phyloP scores from a whole-genome alignment of 2,113 vertebrate species.

The Chloebia gouldiae region DNA sequence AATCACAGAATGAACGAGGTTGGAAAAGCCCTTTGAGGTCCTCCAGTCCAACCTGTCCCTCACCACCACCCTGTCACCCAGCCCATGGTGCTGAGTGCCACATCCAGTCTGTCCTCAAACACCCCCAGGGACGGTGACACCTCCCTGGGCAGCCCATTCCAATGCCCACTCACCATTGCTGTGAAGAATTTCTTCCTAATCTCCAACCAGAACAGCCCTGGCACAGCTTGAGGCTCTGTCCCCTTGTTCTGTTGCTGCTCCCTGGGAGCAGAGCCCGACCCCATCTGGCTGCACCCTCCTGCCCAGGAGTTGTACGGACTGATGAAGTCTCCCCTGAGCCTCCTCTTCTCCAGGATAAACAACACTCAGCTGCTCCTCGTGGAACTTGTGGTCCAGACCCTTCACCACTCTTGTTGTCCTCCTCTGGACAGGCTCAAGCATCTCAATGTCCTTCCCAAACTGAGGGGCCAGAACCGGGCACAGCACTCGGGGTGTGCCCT shows the following conservation, averaged over 20 bases:
- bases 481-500: rapidly evolving
- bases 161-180: not conserved
- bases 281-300: not conserved
- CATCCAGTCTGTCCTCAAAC: not conserved
- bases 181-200: not conserved
- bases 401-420: not conserved
- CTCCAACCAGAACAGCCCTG: not conserved
- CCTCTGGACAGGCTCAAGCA: rapidly evolving
- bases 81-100: not conserved
- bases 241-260: rapidly evolving
- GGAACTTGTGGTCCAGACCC: not conserved
- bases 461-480: not conserved
- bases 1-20: no score
- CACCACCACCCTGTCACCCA: not conserved
- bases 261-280: not conserved
- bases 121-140: rapidly evolving
- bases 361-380: not conserved
- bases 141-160: not conserved
- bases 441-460: rapidly evolving
- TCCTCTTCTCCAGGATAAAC: not conserved
- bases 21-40: not conserved
- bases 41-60: not conserved
- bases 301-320: rapidly evolving
- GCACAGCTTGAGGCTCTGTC: not conserved
- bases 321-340: not conserved